Evolutionary conservation across 2,113 vertebrate species (phyloP).

Genomic region (Mormyrus iriodes): DNA sequence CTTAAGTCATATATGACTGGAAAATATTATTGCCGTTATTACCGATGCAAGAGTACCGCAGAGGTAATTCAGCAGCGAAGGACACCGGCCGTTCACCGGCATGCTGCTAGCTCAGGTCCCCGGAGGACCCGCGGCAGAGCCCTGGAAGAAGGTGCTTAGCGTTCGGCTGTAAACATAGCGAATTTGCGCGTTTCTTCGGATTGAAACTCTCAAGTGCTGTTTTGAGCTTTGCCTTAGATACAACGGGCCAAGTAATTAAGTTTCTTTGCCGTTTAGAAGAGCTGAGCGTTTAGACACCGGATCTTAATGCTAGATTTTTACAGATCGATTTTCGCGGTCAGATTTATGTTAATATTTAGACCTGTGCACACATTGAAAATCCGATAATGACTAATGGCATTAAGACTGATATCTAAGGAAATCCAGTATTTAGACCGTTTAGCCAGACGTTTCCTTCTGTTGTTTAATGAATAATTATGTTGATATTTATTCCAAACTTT

Average conservation of each 20-base stretch:
- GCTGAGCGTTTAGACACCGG: background rate
- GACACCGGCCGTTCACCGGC: background rate
- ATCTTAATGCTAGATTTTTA: background rate
- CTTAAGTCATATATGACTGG: background rate
- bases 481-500: constrained; percentile 2
- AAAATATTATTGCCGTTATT: background rate
- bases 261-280: background rate
- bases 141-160: background rate
- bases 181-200: background rate
- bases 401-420: background rate
- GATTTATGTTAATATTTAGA: background rate
- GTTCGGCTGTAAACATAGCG: background rate
- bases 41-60: too few species aligned
- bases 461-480: background rate
- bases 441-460: background rate
- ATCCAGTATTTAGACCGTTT: background rate
- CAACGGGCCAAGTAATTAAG: background rate
- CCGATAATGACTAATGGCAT: background rate
- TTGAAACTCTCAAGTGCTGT: background rate
- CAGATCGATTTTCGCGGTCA: background rate
- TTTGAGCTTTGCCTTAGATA: background rate
- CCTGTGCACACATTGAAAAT: background rate
- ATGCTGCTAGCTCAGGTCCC: background rate
- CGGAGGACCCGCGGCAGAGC: background rate
- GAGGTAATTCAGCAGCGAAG: background rate